Evolutionary conservation across 2,888 invertebrate species (phyloP), one percentile per base, ranked within the genome.

Genomic region (Plebejus anna): DNA sequence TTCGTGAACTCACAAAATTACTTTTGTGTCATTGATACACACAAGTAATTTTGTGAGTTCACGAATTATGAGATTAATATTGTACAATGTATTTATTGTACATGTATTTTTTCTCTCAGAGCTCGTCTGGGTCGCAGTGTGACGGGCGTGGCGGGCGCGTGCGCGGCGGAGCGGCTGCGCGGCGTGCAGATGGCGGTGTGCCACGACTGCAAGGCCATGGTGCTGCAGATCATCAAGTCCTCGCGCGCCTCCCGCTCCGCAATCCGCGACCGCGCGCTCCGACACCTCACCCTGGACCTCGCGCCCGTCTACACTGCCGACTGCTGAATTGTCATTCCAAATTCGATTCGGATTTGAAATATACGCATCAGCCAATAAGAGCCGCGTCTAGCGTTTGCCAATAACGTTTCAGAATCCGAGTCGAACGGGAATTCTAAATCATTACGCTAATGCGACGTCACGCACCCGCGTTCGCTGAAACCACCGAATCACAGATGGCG

Each of bases 191-290:
- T 98, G 96, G 96, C 97, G 79, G 98, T 98, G 75, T 99, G 98
- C 88, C 97, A 97, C 89, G 98, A 98, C 94, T 99, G 98, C 94
- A 98, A 98, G 88, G 96, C 97, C 79, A 97, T 98, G 96, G 97
- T 98, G 78, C 95, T 98, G 83, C 98, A 98, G 93, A 98, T 98
- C 87, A 98, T 98, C 87, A 96, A 98, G 90, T 97, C 98, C 36
- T 97, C 97, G 81, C 96, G 96, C 87, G 97, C 96, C 78, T 96
- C 96, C 79, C 96, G 97, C 83, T 96, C 98, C 78, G 97, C 97
- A 77, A 97, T 96, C 78, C 95, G 97, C 82, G 97, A 97, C 94
- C 96, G 97, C 87, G 96, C 97, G 81, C 94, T 97, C 81, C 95
- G 97, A 78, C 97, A 96, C 89, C 95, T 97, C 84, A 97, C 97